These are phyloP conservation scores for Amphiprion ocellaris DNA, from an alignment of 2,113 vertebrate species.

Conservation along the genomic window DNA sequence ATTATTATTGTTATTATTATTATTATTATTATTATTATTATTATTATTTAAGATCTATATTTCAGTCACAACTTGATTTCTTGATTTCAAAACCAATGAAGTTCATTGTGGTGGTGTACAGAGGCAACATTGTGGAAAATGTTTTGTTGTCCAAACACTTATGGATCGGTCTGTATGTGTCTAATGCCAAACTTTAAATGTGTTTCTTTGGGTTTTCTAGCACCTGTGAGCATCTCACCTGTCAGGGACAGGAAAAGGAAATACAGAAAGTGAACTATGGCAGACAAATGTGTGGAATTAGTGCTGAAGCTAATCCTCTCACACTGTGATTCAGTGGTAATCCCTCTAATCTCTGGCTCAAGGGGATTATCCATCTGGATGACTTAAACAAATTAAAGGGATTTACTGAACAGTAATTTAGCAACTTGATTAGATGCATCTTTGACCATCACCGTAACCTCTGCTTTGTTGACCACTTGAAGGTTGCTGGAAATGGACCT, in stretches of 20 bases:
- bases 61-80: too few species aligned
- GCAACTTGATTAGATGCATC: constrained; percentile 32
- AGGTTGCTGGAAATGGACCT: neutral
- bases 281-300: constrained; percentile 49
- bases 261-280: constrained; percentile 66
- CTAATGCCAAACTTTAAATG: neutral
- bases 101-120: too few species aligned
- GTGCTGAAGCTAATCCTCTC: constrained; percentile 66
- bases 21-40: too few species aligned
- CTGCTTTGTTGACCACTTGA: constrained; percentile 6
- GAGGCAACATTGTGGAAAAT: too few species aligned
- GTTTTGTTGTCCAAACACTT: too few species aligned
- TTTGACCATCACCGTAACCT: neutral
- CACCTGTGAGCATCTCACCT: neutral
- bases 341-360: constrained; percentile 78
- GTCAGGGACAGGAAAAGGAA: constrained; percentile 15
- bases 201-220: neutral
- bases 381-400: constrained; percentile 73
- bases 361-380: constrained; percentile 78
- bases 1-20: too few species aligned
- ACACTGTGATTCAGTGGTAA: constrained; percentile 61
- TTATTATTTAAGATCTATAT: too few species aligned
- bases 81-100: too few species aligned
- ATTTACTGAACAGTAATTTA: constrained; percentile 65
- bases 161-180: too few species aligned